Conservation (phyloP, 2,113 vertebrate genomes). For the Melanotaenia duboulayi region DNA sequence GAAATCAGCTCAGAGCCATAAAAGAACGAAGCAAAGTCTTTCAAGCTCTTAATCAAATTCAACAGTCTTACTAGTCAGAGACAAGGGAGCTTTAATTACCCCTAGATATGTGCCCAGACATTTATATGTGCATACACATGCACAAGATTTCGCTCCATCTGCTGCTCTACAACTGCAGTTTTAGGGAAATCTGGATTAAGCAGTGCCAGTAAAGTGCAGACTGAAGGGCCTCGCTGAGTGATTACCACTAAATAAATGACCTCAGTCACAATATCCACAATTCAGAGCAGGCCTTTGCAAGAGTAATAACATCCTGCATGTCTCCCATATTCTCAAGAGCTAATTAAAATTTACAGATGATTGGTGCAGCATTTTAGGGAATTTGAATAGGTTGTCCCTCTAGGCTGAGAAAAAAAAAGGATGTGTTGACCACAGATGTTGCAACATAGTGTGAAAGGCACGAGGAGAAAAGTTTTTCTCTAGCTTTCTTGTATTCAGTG, state of each 20-base stretch:
- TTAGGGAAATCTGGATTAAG: neutral
- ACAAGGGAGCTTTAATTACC: slow-evolving; percentile 6
- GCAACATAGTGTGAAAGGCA: neutral
- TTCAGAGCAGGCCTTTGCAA: slow-evolving; percentile 11
- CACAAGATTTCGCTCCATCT: slow-evolving; percentile 12
- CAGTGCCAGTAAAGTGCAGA: slow-evolving; percentile 1
- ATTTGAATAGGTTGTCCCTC: neutral
- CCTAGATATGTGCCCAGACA: slow-evolving; percentile 11
- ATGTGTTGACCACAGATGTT: neutral
- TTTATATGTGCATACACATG: slow-evolving; percentile 7
- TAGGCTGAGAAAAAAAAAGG: neutral
- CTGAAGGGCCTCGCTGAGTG: slow-evolving; percentile 8
- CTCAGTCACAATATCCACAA: slow-evolving; percentile 20
- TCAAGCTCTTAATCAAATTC: slow-evolving; percentile 36
- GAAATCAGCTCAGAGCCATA: slow-evolving; percentile 8
- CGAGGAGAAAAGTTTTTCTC: neutral
- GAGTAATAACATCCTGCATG: slow-evolving; percentile 11
- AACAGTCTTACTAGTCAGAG: slow-evolving; percentile 24
- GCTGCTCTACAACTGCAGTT: neutral
- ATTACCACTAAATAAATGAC: slow-evolving; percentile 1
- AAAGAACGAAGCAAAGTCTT: slow-evolving; percentile 9
- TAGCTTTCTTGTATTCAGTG: neutral
- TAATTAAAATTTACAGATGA: slow-evolving; percentile 11
- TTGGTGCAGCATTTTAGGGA: neutral
- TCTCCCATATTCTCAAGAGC: neutral